phyloP scores from a whole-genome alignment of 2,113 vertebrate species.

The Numenius arquata region DNA sequence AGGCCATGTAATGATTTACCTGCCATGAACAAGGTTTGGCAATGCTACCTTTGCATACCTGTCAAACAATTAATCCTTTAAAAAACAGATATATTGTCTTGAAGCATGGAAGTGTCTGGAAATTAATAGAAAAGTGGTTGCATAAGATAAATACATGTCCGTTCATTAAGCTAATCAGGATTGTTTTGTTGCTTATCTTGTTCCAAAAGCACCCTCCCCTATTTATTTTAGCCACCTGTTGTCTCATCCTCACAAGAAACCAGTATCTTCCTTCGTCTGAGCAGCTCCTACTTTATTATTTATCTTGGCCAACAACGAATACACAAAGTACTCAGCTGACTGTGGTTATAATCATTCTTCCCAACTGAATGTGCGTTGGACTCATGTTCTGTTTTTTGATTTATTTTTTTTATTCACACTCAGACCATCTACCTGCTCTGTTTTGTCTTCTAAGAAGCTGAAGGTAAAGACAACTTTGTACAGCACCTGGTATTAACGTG shows the following conservation, averaged over 20 bases:
- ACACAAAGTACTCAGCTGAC: not conserved
- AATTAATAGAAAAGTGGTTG: not conserved
- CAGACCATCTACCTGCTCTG: not conserved
- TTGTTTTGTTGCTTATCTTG: not conserved
- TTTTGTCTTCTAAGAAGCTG: not conserved
- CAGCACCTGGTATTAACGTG: not conserved
- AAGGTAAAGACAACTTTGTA: not conserved
- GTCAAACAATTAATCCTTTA: conserved; percentile 32
- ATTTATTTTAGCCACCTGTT: conserved; percentile 29
- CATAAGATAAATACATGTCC: not conserved
- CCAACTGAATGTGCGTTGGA: not conserved
- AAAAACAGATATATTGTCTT: not conserved
- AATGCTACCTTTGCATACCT: conserved; percentile 25
- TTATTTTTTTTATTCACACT: not conserved
- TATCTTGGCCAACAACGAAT: not conserved
- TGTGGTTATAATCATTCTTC: not conserved
- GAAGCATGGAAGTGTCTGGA: not conserved
- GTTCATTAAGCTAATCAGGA: conserved; percentile 40
- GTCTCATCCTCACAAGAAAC: not conserved
- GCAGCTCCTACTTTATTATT: not conserved
- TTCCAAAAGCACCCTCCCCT: not conserved
- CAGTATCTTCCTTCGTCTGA: not conserved
- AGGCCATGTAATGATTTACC: conserved; percentile 75
- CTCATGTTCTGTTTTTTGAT: not conserved
- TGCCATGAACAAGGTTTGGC: conserved; percentile 51